Conservation (phyloP, 2,797 vertebrate genomes). For the Cuniculus paca region DNA sequence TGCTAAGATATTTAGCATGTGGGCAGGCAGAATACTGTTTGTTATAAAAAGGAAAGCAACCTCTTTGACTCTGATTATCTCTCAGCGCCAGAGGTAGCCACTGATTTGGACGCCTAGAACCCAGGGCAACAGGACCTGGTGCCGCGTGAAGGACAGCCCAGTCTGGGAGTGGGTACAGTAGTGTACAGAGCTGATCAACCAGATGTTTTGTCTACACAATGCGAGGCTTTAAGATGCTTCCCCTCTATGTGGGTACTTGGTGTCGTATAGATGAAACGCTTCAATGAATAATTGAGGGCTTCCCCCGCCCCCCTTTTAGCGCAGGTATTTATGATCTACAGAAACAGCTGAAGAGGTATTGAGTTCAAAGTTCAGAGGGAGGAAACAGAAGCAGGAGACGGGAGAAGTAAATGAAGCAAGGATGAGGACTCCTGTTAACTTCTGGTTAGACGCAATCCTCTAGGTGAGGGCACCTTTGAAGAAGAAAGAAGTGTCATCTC, state of each 20-base stretch:
- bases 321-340: conserved; percentile 55
- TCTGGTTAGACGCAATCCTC: neutral
- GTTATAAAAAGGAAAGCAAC: neutral
- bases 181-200: conserved; percentile 33
- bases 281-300: neutral
- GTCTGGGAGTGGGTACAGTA: neutral
- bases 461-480: neutral
- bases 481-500: neutral
- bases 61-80: neutral
- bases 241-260: conserved; percentile 25
- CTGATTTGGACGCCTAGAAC: neutral
- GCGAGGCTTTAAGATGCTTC: conserved; percentile 46
- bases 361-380: conserved; percentile 38
- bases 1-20: neutral
- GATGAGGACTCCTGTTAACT: neutral
- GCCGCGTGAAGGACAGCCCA: neutral
- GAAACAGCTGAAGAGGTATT: conserved; percentile 63
- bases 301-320: neutral
- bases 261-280: conserved; percentile 73
- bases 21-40: neutral
- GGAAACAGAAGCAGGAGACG: conserved; percentile 23
- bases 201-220: conserved; percentile 76
- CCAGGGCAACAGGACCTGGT: neutral
- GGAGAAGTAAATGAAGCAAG: conserved; percentile 28
- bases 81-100: neutral